Base-by-base conservation (phyloP, 1,140 invertebrate species). In the Cryptotermes secundus region DNA sequence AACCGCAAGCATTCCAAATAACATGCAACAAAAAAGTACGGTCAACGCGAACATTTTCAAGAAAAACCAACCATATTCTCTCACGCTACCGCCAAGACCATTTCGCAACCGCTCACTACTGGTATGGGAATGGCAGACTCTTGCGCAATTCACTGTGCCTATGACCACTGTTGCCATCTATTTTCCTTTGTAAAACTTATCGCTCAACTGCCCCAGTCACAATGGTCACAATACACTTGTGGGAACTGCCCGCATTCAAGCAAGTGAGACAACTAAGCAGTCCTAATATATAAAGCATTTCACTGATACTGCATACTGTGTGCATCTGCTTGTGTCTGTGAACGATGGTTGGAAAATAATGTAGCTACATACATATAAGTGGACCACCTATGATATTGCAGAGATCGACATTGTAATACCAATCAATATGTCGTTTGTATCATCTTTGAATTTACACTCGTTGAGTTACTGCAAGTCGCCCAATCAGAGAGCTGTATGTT, bases 401-500 rank as follows among this genome's bases (percentile, higher is more conserved):
- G 12, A 38, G 38, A 6, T 12, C 38, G 38, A 6, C 4, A 38
- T 38, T 38, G 38, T 12, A 38, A 38, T 38, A 59, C 59, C 12
- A 65, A 65, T 65, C 59, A 65, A 65, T 65, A 65, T 9, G n/a
- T 31, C 3, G 6, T 65, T 26, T 65, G 24, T 65, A n/a, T n/a
- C 59, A n/a, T 65, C 59, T 65, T n/a, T n/a, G 59, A n/a, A 4
- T 31, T n/a, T 65, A 65, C n/a, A n/a, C 59, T n/a, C 59, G 59
- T n/a, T n/a, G 26, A 26, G 1, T n/a, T n/a, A n/a, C 3, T 65
- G 59, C n/a, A 2, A n/a, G 6, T n/a, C 19, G 34, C 38, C 83
- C 83, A 83, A 83, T 83, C 83, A 80, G 34, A 35, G 31, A 38
- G 59, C 65, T 82, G 24, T 72, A 35, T 82, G 34, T 79, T 79